These are phyloP conservation scores for Hemiscyllium ocellatum DNA, from an alignment of 2,113 vertebrate species.

Conservation along the genomic window DNA sequence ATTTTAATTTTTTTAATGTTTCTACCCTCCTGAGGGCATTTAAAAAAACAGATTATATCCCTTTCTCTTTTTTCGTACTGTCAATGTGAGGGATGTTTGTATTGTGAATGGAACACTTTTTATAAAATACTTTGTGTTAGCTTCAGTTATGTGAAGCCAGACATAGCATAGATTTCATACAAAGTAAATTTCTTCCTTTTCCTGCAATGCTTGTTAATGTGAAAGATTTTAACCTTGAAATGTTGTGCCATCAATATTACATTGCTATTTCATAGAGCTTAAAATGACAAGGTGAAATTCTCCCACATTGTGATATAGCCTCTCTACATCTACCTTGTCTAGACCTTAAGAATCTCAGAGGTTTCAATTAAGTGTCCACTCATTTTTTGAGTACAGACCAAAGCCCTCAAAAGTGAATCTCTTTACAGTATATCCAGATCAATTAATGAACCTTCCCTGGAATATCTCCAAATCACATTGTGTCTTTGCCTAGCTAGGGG, in stretches of 20 bases:
- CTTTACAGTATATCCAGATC: too few species aligned
- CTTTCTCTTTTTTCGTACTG: neutral
- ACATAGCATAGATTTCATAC: neutral
- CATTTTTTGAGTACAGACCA: too few species aligned
- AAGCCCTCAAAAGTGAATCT: too few species aligned
- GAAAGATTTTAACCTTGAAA: neutral
- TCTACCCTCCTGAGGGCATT: neutral
- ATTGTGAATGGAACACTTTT: neutral
- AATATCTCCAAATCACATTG: too few species aligned
- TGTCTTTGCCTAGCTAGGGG: too few species aligned
- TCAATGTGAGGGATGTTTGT: conserved; percentile 16
- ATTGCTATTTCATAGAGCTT: neutral
- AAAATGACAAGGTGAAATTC: neutral
- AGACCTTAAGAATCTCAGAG: too few species aligned
- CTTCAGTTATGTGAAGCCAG: neutral
- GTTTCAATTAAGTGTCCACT: too few species aligned
- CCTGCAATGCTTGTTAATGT: neutral
- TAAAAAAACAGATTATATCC: neutral
- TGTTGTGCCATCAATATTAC: neutral
- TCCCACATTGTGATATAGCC: too few species aligned
- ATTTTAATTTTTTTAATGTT: neutral
- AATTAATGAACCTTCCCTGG: too few species aligned
- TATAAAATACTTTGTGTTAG: neutral
- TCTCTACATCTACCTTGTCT: too few species aligned
- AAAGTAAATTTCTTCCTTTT: neutral